phyloP scores from a whole-genome alignment of 2,888 invertebrate genomes.

The Rhodophaea formosa region DNA sequence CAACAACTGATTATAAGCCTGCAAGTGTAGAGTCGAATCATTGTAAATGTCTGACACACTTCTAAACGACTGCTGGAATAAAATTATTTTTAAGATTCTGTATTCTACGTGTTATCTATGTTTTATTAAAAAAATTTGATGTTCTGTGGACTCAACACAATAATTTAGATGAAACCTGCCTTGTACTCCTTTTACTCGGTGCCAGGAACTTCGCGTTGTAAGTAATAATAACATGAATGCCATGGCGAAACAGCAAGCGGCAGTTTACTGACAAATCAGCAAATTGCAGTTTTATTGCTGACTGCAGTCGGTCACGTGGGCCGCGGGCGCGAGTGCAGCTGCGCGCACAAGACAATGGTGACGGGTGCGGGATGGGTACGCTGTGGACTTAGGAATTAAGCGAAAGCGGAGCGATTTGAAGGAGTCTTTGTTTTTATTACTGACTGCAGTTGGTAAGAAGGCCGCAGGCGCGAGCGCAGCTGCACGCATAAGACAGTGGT shows the following conservation, averaged over 20 bases:
- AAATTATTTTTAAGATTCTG: too few relatives aligned
- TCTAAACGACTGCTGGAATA: too few relatives aligned
- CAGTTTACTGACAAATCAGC: constrained; percentile 10
- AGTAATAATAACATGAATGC: not conserved
- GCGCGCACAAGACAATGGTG: constrained; percentile 29
- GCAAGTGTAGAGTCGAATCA: too few relatives aligned
- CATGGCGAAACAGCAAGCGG: not conserved
- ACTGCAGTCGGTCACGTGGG: constrained; percentile 22
- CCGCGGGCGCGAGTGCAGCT: constrained; percentile 27
- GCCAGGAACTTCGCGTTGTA: too few relatives aligned
- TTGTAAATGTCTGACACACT: too few relatives aligned
- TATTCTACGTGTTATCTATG: too few relatives aligned
- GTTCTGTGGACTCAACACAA: too few relatives aligned
- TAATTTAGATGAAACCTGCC: too few relatives aligned
- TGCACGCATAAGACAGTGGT: constrained; percentile 29
- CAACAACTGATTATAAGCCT: too few relatives aligned
- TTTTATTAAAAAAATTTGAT: too few relatives aligned
- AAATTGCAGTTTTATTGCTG: constrained; percentile 14
- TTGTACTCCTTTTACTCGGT: too few relatives aligned
- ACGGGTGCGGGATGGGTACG: constrained; percentile 27
- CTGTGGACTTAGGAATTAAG: not conserved
- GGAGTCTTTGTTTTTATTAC: not conserved
- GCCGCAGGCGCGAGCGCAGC: constrained; percentile 27
- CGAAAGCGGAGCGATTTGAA: not conserved
- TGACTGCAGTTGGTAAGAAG: constrained; percentile 20